A percentile compares a stretch with the other conserved stretches of the same genome.
These are phyloP conservation scores for Deilephila porcellus DNA, from an alignment of 2,888 invertebrate species.

Conservation along the genomic window DNA sequence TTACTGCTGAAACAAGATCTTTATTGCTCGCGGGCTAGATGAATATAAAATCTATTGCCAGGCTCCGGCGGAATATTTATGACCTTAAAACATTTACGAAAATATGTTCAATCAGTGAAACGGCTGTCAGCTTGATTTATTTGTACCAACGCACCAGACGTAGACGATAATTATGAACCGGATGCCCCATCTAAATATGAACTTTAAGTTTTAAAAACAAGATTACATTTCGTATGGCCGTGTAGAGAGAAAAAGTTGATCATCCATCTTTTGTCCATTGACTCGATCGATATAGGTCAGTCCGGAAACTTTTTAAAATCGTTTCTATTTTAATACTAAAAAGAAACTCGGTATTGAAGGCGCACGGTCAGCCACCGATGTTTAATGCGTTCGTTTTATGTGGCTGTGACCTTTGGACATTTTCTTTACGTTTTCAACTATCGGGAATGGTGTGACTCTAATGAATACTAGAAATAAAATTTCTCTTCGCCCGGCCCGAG, in stretches of 20 bases:
- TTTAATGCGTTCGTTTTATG: conserved; percentile 27
- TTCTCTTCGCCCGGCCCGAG: neutral
- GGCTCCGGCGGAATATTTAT: conserved; percentile 34
- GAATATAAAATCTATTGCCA: conserved; percentile 24
- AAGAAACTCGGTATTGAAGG: conserved; percentile 43
- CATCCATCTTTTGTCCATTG: conserved; percentile 66
- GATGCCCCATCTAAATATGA: conserved; percentile 33
- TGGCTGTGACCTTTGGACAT: conserved; percentile 28
- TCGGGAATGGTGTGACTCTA: neutral
- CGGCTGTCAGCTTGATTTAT: conserved; percentile 46
- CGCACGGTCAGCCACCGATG: conserved; percentile 33
- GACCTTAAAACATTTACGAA: conserved; percentile 40
- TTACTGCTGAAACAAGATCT: conserved; percentile 5
- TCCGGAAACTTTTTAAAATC: conserved; percentile 61
- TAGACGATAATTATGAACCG: conserved; percentile 44
- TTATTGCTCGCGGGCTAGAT: neutral
- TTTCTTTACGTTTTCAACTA: conserved; percentile 21
- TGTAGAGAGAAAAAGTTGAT: conserved; percentile 48
- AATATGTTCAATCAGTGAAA: conserved; percentile 40
- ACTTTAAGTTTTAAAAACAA: conserved; percentile 35
- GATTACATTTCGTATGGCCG: conserved; percentile 34
- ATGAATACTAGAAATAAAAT: conserved; percentile 17
- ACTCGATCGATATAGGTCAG: conserved; percentile 69
- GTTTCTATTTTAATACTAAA: conserved; percentile 57
- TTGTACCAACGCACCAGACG: conserved; percentile 44